Evolutionary conservation across 2,888 invertebrate genomes (phyloP), one percentile per base, ranked within the genome.

Genomic region (Agriopis marginaria): DNA sequence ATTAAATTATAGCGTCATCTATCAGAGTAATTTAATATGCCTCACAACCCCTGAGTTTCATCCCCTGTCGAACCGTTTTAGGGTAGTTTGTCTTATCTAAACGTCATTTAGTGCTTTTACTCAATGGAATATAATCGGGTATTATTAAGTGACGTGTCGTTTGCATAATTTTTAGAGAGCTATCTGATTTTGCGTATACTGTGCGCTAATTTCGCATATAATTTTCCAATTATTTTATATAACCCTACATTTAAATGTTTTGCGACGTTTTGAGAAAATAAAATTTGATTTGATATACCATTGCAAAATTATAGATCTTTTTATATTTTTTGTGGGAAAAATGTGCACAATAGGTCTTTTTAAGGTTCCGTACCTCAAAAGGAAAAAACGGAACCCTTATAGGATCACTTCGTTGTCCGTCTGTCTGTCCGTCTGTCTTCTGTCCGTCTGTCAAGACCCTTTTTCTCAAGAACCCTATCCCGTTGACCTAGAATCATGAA

Each of bases 1-100:
- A 89, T 89, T 88, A 89, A 89, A 92, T 93, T 89, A 91, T 87
- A 86, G 86, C 83, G 86, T 85, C 85, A 92, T 93, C 92, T 86
- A 92, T 93, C 93, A 91, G 81, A 84, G 86, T 91, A 91, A 93
- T 90, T 92, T 92, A 92, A 92, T 92, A 90, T 90, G 89, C 89
- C 69, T 66, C 55, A 44, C 47, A 54, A 42, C 74, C 79, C 78
- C 70, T 63, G 63, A 68, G 73, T 68, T 71, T 62, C 70, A 65
- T 71, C 74, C 78, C 77, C 79, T 80, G 82, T 83, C 85, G 80
- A 87, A 87, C 83, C 83, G 79, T 89, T 88, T 86, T 88, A 89
- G 76, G 85, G 84, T 85, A 88, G 86, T 89, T 86, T 85, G 86
- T 90, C 89, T 91, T 89, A 89, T 91, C 90, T 89, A 75, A 79